Conservation (phyloP, 2,888 invertebrate species). For the Drosophila paramelanica region DNA sequence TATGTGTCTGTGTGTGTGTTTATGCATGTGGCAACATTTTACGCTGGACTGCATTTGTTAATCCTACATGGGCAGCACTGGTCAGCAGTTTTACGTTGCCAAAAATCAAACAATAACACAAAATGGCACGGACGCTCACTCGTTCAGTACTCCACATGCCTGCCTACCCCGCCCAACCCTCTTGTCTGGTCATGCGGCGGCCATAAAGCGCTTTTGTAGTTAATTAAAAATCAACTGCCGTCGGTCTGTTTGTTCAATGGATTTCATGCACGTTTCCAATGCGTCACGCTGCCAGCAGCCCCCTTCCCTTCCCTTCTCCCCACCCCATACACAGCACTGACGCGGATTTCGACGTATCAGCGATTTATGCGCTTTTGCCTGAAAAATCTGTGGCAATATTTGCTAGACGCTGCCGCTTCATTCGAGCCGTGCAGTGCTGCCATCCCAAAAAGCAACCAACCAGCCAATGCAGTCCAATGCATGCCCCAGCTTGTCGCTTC, state of each 20-base stretch:
- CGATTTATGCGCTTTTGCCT: conserved; percentile 81
- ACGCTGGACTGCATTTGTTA: conserved; percentile 56
- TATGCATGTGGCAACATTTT: conserved; percentile 35
- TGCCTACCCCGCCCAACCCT: too few relatives aligned
- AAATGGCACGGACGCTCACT: conserved; percentile 8
- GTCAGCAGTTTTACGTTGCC: conserved; percentile 55
- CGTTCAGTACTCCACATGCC: neutral
- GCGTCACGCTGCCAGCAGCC: conserved; percentile 20
- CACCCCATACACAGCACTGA: conserved; percentile 1
- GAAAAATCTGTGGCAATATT: conserved; percentile 79
- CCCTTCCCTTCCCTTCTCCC: neutral
- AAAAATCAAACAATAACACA: conserved; percentile 65
- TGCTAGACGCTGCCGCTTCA: conserved; percentile 43
- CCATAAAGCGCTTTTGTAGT: conserved; percentile 80
- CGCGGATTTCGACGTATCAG: conserved; percentile 72
- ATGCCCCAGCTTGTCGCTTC: conserved; percentile 66
- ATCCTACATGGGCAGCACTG: conserved; percentile 56
- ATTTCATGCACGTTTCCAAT: conserved; percentile 83
- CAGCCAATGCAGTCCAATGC: conserved; percentile 46
- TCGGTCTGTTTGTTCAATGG: conserved; percentile 85
- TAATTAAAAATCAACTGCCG: conserved; percentile 86
- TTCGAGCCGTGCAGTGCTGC: conserved; percentile 16
- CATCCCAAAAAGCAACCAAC: neutral
- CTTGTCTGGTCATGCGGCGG: conserved; percentile 39
- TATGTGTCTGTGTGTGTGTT: conserved; percentile 6